Base-by-base conservation (phyloP, 2,888 invertebrate genomes). In the Anaspis maculata region DNA sequence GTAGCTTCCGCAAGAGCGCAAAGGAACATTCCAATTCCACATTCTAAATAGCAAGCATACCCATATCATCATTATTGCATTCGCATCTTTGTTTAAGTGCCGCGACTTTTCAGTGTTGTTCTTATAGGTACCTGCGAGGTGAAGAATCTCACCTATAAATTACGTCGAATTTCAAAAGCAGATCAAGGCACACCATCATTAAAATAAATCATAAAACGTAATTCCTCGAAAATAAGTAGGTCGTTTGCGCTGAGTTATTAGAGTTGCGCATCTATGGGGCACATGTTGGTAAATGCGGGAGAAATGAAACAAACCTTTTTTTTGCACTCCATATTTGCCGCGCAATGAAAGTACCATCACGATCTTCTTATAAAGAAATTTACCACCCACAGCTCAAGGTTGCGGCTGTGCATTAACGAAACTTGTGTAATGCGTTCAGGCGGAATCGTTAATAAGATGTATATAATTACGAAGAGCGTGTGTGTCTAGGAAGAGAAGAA, bases 381-480 rank as follows among this genome's bases (percentile, higher is more conserved):
- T 30, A 36, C 36, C 36, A 40, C 40, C 36, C 36, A 40, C 36
- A 19, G 29, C 27, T 36, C 36, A 40, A 40, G 40, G 40, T 33
- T 33, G 26, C 15, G 31, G 27, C 15, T 34, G n/a, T 19, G 15
- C 25, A 27, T 34, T 39, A 34, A 27, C 12, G 14, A 12, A 11
- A 22, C 35, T 40, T 33, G 32, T 40, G 40, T 34, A 34, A 34
- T 12, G 19, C 23, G 12, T 22, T 30, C 27, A 34, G 25, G 21
- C 35, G 30, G 35, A 23, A 23, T 23, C 10, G 13, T n/a, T 27
- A 13, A 29, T 29, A 29, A 10, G 24, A 24, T 10, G 24, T n/a
- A n/a, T n/a, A n/a, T n/a, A n/a, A n/a, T n/a, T n/a, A n/a, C n/a
- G n/a, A n/a, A n/a, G n/a, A n/a, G n/a, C n/a, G n/a, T n/a, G n/a